Base-by-base conservation (phyloP, 2,888 invertebrate species). In the Pogonocherus hispidulus region DNA sequence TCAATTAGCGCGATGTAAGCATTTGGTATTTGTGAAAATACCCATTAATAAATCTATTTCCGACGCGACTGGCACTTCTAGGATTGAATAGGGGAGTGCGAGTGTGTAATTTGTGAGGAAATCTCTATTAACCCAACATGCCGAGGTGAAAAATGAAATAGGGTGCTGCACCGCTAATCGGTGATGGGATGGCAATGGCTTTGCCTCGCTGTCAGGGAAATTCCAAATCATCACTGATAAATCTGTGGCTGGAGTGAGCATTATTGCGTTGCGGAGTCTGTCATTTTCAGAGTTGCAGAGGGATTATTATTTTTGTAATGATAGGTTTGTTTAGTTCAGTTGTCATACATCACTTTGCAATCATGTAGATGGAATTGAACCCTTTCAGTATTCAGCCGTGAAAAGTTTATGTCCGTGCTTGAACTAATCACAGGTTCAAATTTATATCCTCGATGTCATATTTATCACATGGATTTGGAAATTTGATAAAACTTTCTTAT, bases 1-100 rank as follows among this genome's bases (percentile, higher is more conserved):
- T 67, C 67, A 72, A 69, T 72, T 70, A 67, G 60, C 67, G 63
- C 70, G 55, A 69, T 49, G 57, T 56, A 68, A 56, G 67, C 65
- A 71, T 65, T 69, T 69, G 69, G 66, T 69, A 66, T 71, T 66
- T 66, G 71, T 71, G 64, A 67, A 69, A 71, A 70, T 65, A 67
- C 67, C 63, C 67, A 59, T 59, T 59, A 73, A 72, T 74, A 74
- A 75, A 74, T 69, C 73, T 73, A 75, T 75, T 75, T 76, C 70
- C 74, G 73, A 72, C 74, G 70, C 70, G 56, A 68, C 70, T 47
- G 59, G 47, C 59, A 59, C 59, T 59, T 47, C 59, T 59, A 59
- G 59, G 59, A 59, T 59, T 55, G 54, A 55, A 49, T 68, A 60
- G 62, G 72, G 55, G 63, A 64, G 60, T 67, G 68, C 63, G 60